Conservation (phyloP, 2,797 vertebrate species). For the Anas bernieri region DNA sequence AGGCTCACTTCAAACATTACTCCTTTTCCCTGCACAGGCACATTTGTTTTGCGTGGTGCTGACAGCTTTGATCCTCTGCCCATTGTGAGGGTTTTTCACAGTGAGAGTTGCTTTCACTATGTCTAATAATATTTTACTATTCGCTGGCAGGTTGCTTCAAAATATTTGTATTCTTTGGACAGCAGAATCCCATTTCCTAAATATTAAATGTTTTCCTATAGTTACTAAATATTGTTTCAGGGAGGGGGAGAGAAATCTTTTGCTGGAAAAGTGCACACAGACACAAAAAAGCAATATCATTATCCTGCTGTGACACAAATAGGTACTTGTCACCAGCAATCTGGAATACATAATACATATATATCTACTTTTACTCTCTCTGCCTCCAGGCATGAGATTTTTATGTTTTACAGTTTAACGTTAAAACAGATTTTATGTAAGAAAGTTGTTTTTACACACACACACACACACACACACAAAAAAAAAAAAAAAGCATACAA, state of each 20-base stretch:
- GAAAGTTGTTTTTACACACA: not conserved
- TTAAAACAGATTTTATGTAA: not conserved
- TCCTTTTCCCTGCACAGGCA: not conserved
- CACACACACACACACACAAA: no score
- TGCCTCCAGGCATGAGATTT: not conserved
- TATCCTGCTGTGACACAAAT: not conserved
- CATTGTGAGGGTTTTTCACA: not conserved
- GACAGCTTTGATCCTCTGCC: slow-evolving; percentile 11
- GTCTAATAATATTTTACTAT: not conserved
- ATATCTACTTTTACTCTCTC: not conserved
- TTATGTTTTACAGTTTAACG: not conserved
- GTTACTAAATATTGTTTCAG: not conserved
- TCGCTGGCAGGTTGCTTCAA: not conserved
- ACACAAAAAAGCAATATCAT: not conserved
- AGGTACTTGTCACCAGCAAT: not conserved
- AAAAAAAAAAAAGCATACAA: not conserved
- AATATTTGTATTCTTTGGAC: not conserved
- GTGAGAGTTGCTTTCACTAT: not conserved
- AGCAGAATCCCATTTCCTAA: not conserved
- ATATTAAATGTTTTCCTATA: not conserved
- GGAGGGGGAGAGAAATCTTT: not conserved
- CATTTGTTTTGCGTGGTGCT: not conserved
- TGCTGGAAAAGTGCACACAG: not conserved
- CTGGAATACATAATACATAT: not conserved
- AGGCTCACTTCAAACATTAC: not conserved